Evolutionary conservation across 1,140 invertebrate species (phyloP), one percentile per base, ranked within the genome.

Genomic region (Bombus picipes): DNA sequence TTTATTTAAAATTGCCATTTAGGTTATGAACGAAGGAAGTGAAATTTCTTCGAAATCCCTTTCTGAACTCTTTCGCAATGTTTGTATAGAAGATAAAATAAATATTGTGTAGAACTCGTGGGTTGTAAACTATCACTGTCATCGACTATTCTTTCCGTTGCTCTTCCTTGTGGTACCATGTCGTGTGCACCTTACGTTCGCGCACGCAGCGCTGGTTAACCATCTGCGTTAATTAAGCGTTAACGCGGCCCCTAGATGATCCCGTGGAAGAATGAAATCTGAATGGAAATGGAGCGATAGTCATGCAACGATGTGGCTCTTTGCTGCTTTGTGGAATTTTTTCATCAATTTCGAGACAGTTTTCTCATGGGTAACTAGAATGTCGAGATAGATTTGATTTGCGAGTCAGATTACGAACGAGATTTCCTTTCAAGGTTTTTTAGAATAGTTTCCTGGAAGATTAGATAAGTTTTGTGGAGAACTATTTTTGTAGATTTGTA

Each of bases 141-240:
- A 37, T 37, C 39, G 70, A 41, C 39, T 71, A 9, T 1, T n/a
- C 5, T 71, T 37, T 71, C 70, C 12, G 3, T 70, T 25, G 1
- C 12, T 6, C 15, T 47, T 47, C 15, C 1, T 53, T 39, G 41
- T 25, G 57, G 2, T 62, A 22, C 4, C n/a, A 3, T 39, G 32
- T 39, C 47, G 28, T 32, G 12, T 62, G 53, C 47, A 81, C 22
- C 37, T 81, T 81, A 59, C 37, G 15, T 9, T 43, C 43, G 15
- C n/a, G 39, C 1, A 72, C 59, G 15, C 57, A 34, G 12, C 1
- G 13, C n/a, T 34, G 43, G 43, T 53, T 37, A 70, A 81, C 15
- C 28, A 41, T 72, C 53, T 53, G 28, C 70, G 37, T 81, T 59
- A 81, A 80, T 80, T 80, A 80, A 80, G 78, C 25, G 32, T 43